Percentiles rank a stretch among this genome's conserved stretches.
phyloP scores from a whole-genome alignment of 2,113 vertebrate genomes.

The Manacus vitellinus region DNA sequence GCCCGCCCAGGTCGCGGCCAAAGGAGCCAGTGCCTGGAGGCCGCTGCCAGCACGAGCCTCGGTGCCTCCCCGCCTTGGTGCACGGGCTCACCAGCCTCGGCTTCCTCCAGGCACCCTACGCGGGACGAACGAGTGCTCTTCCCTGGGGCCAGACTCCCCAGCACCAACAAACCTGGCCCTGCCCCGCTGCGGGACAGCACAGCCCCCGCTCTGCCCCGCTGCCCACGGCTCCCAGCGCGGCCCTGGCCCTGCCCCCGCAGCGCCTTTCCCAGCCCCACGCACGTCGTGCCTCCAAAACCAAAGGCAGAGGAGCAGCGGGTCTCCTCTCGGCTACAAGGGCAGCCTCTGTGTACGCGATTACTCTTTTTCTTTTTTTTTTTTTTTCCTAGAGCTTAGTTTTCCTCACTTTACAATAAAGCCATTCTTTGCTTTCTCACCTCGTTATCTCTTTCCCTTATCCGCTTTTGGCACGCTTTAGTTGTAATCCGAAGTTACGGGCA shows the following conservation, averaged over 20 bases:
- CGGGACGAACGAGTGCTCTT: neutral
- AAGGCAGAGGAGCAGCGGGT: neutral
- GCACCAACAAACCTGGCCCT: neutral
- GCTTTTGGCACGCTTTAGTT: neutral
- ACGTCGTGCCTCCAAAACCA: neutral
- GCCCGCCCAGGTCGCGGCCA: neutral
- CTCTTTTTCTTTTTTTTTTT: neutral
- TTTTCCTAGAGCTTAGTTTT: neutral
- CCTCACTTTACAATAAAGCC: neutral
- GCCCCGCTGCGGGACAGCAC: neutral
- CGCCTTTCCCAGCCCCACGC: neutral
- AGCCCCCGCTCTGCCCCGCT: neutral
- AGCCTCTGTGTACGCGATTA: neutral
- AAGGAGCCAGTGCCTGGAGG: neutral
- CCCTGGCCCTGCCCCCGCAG: neutral
- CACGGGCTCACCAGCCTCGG: neutral
- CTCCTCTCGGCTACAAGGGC: neutral
- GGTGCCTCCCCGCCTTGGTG: neutral
- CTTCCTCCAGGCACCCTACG: neutral
- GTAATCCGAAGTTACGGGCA: neutral
- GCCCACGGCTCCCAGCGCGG: neutral
- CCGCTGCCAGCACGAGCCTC: neutral
- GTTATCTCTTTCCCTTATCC: neutral
- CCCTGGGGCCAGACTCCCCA: neutral
- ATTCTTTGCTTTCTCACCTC: constrained; percentile 1